phyloP scores from a whole-genome alignment of 2,797 vertebrate species.

The Hydrolagus colliei region DNA sequence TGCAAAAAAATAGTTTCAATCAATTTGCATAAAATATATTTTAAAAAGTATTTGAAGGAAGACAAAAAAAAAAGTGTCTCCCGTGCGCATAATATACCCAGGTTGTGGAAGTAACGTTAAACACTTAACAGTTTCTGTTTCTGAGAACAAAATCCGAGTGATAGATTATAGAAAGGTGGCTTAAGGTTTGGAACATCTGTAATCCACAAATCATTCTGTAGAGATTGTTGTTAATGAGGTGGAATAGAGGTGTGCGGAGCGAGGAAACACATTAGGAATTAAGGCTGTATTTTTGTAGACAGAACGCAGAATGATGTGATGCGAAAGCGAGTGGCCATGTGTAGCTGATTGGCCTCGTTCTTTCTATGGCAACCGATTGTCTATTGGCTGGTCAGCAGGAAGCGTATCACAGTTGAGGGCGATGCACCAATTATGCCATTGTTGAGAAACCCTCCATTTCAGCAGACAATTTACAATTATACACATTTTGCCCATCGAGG shows the following conservation, averaged over 20 bases:
- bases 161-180: neutral
- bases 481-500: too few species aligned
- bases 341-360: neutral
- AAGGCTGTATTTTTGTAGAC: slow-evolving; percentile 26
- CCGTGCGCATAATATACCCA: neutral
- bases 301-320: slow-evolving; percentile 19
- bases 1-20: slow-evolving; percentile 28
- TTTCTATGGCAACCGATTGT: slow-evolving; percentile 15
- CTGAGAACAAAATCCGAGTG: neutral
- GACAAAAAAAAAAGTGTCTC: neutral
- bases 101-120: neutral
- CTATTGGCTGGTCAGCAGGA: neutral
- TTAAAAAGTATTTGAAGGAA: too few species aligned
- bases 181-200: slow-evolving; percentile 23
- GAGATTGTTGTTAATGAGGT: slow-evolving; percentile 30
- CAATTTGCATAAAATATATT: slow-evolving; percentile 29
- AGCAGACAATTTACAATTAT: neutral
- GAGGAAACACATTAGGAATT: slow-evolving; percentile 23
- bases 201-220: slow-evolving; percentile 31
- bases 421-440: neutral
- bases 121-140: neutral
- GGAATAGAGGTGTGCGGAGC: slow-evolving; percentile 5
- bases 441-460: slow-evolving; percentile 2
- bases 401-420: neutral
- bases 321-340: slow-evolving; percentile 1